Percentiles rank a stretch among this genome's conserved stretches.
These are phyloP conservation scores for Platysternon megacephalum DNA, from an alignment of 2,113 vertebrate genomes.

Conservation along the genomic window DNA sequence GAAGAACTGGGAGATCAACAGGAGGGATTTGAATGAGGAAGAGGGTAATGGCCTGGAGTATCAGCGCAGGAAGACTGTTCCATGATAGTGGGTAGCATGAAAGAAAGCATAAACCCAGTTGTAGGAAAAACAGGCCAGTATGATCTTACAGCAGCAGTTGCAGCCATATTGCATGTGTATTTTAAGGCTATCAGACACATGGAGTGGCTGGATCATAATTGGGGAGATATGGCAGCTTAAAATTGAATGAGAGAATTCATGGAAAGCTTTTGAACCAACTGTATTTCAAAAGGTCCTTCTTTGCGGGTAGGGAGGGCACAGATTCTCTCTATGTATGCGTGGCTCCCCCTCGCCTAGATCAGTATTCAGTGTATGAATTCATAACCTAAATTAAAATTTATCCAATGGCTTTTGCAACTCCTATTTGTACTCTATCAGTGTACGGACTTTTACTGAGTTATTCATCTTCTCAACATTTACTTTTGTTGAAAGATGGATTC, in stretches of 20 bases:
- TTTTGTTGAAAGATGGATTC: neutral
- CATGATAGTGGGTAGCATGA: neutral
- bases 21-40: neutral
- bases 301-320: neutral
- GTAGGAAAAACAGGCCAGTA: neutral
- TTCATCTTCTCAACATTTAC: neutral
- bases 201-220: neutral
- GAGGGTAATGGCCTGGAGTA: neutral
- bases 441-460: neutral
- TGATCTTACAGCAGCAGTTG: neutral
- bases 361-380: neutral
- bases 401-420: neutral
- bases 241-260: neutral
- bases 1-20: neutral
- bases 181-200: neutral
- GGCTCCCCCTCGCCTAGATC: neutral
- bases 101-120: neutral
- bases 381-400: neutral
- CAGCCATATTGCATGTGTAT: neutral
- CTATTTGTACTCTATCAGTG: neutral
- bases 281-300: neutral
- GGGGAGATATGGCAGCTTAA: neutral
- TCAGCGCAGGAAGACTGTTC: neutral
- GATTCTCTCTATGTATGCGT: neutral
- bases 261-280: neutral